A percentile compares a stretch with the other conserved stretches of the same genome.
phyloP scores from a whole-genome alignment of 2,888 invertebrate species.

The Pristionchus mayeri region DNA sequence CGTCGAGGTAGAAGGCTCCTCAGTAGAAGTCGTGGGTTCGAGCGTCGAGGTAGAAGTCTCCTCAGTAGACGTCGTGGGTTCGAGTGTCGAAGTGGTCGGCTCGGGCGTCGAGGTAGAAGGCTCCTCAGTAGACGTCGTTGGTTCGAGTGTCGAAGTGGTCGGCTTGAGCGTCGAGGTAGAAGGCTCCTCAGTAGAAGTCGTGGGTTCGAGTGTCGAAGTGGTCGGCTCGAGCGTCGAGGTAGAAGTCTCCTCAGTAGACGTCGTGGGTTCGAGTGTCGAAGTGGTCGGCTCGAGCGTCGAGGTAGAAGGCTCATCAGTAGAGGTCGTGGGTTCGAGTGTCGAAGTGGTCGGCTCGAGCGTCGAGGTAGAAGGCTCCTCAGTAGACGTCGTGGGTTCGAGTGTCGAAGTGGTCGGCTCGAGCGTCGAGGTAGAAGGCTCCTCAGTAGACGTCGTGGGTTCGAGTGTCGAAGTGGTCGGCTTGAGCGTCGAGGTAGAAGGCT shows the following conservation, averaged over 20 bases:
- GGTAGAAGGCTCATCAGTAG: background rate
- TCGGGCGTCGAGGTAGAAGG: background rate
- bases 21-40: background rate
- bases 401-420: background rate
- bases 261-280: background rate
- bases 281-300: background rate
- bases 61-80: background rate
- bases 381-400: background rate
- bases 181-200: too few species aligned
- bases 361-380: background rate
- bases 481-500: background rate
- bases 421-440: too few species aligned
- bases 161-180: background rate
- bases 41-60: too few species aligned
- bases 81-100: background rate
- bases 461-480: too few species aligned
- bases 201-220: too few species aligned
- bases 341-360: background rate
- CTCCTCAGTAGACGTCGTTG: background rate
- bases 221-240: background rate
- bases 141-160: background rate
- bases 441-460: too few species aligned
- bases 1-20: background rate
- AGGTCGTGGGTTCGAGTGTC: background rate
- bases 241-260: background rate